These are phyloP conservation scores for Drosophila ezoana DNA, from an alignment of 2,888 invertebrate species.

Conservation along the genomic window DNA sequence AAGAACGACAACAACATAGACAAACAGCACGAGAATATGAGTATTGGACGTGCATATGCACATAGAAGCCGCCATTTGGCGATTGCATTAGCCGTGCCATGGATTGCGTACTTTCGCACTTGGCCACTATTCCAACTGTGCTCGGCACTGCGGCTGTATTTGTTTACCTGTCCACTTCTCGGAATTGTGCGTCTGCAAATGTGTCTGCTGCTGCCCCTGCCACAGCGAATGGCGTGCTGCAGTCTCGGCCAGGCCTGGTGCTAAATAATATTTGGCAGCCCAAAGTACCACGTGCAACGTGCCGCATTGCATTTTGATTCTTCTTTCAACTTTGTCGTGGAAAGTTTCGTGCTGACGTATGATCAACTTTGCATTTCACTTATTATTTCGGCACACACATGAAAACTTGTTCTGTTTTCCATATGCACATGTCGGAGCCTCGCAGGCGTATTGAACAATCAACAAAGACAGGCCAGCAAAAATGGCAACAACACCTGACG, in stretches of 20 bases:
- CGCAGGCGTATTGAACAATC: slow-evolving; percentile 50
- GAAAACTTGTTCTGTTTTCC: slow-evolving; percentile 49
- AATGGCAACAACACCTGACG: slow-evolving; percentile 50
- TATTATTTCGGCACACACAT: slow-evolving; percentile 38
- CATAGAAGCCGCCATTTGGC: slow-evolving; percentile 15
- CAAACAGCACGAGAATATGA: slow-evolving; percentile 13
- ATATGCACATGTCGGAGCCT: slow-evolving; percentile 40
- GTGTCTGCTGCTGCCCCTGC: slow-evolving; percentile 5
- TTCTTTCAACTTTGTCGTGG: slow-evolving; percentile 15
- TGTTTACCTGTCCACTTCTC: slow-evolving; percentile 20
- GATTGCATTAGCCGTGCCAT: slow-evolving; percentile 49
- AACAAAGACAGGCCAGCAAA: slow-evolving; percentile 43
- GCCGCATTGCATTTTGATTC: slow-evolving; percentile 50
- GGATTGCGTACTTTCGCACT: slow-evolving; percentile 4
- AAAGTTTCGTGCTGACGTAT: slow-evolving; percentile 56
- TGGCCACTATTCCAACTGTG: slow-evolving; percentile 8
- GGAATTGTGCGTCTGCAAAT: slow-evolving; percentile 16
- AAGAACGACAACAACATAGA: neutral
- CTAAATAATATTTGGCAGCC: slow-evolving; percentile 63
- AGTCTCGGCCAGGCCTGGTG: slow-evolving; percentile 15
- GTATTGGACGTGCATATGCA: neutral
- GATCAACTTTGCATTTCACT: slow-evolving; percentile 46
- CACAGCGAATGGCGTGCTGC: slow-evolving; percentile 71
- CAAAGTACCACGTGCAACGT: slow-evolving; percentile 46
- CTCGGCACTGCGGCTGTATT: slow-evolving; percentile 25